phyloP scores from a whole-genome alignment of 2,888 invertebrate species.

The Adelognathus sp. region DNA sequence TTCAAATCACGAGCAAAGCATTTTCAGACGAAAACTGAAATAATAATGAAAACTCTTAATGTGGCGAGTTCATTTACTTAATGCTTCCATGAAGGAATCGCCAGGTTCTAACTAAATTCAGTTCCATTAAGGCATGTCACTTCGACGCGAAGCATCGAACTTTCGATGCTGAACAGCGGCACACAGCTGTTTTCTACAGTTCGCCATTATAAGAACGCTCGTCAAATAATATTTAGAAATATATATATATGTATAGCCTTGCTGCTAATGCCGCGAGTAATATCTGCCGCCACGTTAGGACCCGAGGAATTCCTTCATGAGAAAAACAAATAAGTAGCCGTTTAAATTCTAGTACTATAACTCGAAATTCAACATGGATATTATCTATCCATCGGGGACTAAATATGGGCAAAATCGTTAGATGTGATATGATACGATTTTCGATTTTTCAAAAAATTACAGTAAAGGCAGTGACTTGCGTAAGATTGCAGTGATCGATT shows the following conservation, averaged over 20 bases:
- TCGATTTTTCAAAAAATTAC: too few relatives aligned
- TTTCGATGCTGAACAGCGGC: conserved; percentile 24
- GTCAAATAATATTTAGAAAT: conserved; percentile 41
- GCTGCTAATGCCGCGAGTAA: conserved; percentile 30
- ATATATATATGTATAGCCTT: too few relatives aligned
- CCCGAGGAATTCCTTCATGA: conserved; percentile 60
- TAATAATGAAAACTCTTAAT: conserved; percentile 21
- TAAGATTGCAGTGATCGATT: too few relatives aligned
- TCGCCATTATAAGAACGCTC: conserved; percentile 17
- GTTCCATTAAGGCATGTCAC: background rate
- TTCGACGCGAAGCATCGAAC: background rate
- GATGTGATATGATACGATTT: too few relatives aligned
- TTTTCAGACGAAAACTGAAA: conserved; percentile 48
- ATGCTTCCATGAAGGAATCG: conserved; percentile 45
- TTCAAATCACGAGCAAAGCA: conserved; percentile 51
- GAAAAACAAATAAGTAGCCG: conserved; percentile 50
- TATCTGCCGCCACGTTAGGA: conserved; percentile 21
- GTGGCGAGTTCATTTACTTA: conserved; percentile 44
- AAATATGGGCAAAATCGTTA: too few relatives aligned
- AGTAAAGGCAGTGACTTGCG: too few relatives aligned
- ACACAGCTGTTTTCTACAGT: conserved; percentile 15
- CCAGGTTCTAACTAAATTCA: conserved; percentile 26
- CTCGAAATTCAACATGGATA: conserved; percentile 64
- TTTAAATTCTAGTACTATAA: conserved; percentile 62
- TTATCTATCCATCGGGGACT: too few relatives aligned